Percentiles rank a stretch among this genome's conserved stretches.
Evolutionary conservation across 2,113 vertebrate species (phyloP).

Genomic region (Puntigrus tetrazona): DNA sequence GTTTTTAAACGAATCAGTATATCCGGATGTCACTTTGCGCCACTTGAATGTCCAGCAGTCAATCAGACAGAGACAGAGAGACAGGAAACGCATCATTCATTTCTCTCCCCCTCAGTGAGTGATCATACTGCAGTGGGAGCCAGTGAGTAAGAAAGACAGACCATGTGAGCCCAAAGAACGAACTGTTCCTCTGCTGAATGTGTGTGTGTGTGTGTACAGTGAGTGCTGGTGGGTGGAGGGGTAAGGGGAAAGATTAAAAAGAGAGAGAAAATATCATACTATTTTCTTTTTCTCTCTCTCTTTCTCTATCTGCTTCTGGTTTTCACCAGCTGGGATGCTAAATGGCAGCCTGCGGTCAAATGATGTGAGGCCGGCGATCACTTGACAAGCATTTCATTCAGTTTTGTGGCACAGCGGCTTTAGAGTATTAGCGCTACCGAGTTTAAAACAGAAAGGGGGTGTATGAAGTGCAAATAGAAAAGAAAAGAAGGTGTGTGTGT

Average conservation of each 20-base stretch:
- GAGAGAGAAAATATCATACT: slow-evolving; percentile 41
- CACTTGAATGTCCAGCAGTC: not conserved
- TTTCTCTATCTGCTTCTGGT: slow-evolving; percentile 56
- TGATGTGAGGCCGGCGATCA: slow-evolving; percentile 16
- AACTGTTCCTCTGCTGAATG: slow-evolving; percentile 56
- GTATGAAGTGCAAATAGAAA: slow-evolving; percentile 29
- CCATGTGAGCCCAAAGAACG: slow-evolving; percentile 60
- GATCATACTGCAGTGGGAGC: slow-evolving; percentile 50
- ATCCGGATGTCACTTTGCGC: not conserved
- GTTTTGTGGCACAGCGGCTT: not conserved
- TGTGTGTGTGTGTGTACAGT: not conserved
- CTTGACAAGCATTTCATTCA: slow-evolving; percentile 11
- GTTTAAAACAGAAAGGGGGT: not conserved
- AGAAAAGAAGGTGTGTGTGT: slow-evolving; percentile 12
- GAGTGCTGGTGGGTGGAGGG: slow-evolving; percentile 32
- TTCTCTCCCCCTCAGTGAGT: slow-evolving; percentile 52
- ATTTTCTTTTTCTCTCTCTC: slow-evolving; percentile 55
- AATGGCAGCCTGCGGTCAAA: slow-evolving; percentile 14
- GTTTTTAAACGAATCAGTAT: not conserved
- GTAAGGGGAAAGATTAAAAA: not conserved
- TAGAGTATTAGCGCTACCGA: not conserved
- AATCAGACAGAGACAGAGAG: slow-evolving; percentile 45
- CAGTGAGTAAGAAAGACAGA: slow-evolving; percentile 41
- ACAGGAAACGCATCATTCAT: slow-evolving; percentile 44
- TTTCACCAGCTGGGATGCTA: not conserved